Evolutionary conservation across 1,140 invertebrate species (phyloP), one percentile per base, ranked within the genome.

Genomic region (Temnothorax longispinosus): DNA sequence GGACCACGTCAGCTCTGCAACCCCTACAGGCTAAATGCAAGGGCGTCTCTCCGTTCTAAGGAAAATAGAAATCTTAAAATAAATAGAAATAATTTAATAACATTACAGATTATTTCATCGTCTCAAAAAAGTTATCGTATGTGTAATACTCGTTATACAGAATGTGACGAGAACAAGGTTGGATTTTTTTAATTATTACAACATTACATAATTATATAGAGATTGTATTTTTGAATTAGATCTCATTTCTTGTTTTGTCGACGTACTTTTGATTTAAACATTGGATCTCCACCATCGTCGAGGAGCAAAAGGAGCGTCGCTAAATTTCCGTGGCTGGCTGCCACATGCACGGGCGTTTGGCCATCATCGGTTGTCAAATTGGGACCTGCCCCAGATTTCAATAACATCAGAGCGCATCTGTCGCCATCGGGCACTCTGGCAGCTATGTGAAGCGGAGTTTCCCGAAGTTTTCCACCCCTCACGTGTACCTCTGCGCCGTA

Each of bases 401-500:
- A 95, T 85, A 99, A 95, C 99, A 99, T 99, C 86, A 99, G 96
- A 11, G 98, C 99, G 95, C 99, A 99, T 94, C 98, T 97, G 93
- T 99, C 99, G 67, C 99, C 99, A 92, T 99, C 98, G 78, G 97
- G 97, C 54, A 99, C 98, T 81, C 99, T 96, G 1, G 99, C 98
- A 15, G 99, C 99, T 87, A 99, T 99, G 93, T 99, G 99, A 52
- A 99, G 96, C 2, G 99, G 98, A 0, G 99, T 99, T 95, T 99
- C 99, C 32, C 97, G 96, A 82, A 98, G 95, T 91, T 97, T 97
- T 0, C 98, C 98, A 78, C 98, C 99, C 94, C 98, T 97, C 2
- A 99, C 97, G 95, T 99, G 98, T 4, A 99, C 99, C 94, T 99
- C 98, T 4, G 99, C 99, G 44, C 99, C 99, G 94, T 98, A 99